These are phyloP conservation scores for Xylota segnis DNA, from an alignment of 2,888 invertebrate genomes.

Conservation along the genomic window DNA sequence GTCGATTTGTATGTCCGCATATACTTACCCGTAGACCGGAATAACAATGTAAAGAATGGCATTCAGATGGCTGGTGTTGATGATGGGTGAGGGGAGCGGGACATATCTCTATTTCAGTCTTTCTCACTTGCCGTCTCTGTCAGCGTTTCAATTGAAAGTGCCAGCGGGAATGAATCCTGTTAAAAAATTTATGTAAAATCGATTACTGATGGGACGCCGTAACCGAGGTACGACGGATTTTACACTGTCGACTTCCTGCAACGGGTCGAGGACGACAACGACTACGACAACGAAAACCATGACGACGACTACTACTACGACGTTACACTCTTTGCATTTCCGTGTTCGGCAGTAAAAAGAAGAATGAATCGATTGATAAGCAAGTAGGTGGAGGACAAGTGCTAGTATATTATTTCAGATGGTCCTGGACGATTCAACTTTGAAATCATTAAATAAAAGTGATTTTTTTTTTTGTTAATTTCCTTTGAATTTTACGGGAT, in stretches of 20 bases:
- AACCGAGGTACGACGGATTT: constrained; percentile 54
- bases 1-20: constrained; percentile 46
- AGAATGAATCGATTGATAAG: constrained; percentile 42
- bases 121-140: not conserved
- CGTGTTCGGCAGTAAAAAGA: constrained; percentile 24
- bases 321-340: constrained; percentile 57
- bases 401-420: constrained; percentile 29
- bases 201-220: constrained; percentile 50
- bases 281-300: too few species aligned
- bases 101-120: not conserved
- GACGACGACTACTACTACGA: constrained; percentile 27
- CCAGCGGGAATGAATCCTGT: constrained; percentile 58
- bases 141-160: constrained; percentile 47
- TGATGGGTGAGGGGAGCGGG: constrained; percentile 41
- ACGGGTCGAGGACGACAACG: constrained; percentile 1
- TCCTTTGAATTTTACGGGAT: not conserved
- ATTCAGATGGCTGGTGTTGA: constrained; percentile 59
- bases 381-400: constrained; percentile 37
- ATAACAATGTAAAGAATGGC: constrained; percentile 70
- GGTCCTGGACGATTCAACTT: constrained; percentile 9
- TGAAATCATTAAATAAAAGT: constrained; percentile 17
- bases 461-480: not conserved
- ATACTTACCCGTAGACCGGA: constrained; percentile 64
- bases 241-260: constrained; percentile 57
- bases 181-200: constrained; percentile 72